Percentiles rank a stretch among this genome's conserved stretches.
Evolutionary conservation across 1,140 invertebrate species (phyloP).

Genomic region (Spodoptera frugiperda): DNA sequence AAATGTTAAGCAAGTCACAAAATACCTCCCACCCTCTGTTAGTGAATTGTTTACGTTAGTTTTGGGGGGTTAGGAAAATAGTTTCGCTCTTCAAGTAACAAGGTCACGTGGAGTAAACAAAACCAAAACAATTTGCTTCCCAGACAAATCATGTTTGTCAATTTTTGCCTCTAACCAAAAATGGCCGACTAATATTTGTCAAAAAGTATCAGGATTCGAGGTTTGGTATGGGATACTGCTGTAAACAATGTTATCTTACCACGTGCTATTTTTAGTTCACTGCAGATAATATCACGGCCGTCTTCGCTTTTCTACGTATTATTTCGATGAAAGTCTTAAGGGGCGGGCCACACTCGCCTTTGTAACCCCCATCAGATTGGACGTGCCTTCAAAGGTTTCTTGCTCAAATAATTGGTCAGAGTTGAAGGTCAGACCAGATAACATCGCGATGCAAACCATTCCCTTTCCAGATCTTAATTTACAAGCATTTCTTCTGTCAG

Average conservation of each 20-base stretch:
- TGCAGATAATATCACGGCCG: conserved; percentile 30
- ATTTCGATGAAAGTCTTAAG: conserved; percentile 31
- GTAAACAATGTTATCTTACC: conserved; percentile 37
- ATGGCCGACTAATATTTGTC: not conserved
- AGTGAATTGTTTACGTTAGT: not conserved
- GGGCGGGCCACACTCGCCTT: conserved; percentile 4
- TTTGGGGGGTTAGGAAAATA: conserved; percentile 10
- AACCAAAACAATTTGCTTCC: not conserved
- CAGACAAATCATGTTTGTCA: conserved; percentile 8
- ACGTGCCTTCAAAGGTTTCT: conserved; percentile 25
- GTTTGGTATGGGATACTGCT: conserved; percentile 15
- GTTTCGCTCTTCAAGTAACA: not conserved
- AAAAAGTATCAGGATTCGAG: conserved; percentile 11
- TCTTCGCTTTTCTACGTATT: conserved; percentile 13
- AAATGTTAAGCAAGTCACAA: too few relatives aligned
- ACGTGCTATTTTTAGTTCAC: conserved; percentile 39
- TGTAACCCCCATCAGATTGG: conserved; percentile 19
- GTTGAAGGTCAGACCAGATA: conserved; percentile 17
- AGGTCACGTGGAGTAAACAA: conserved; percentile 16
- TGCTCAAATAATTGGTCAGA: conserved; percentile 27
- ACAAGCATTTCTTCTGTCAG: conserved; percentile 12
- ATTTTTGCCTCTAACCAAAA: not conserved
- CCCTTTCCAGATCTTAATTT: conserved; percentile 5
- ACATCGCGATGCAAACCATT: conserved; percentile 21
- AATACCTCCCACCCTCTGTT: not conserved